Conservation (phyloP, 2,113 vertebrate genomes). For the Otus sunia region DNA sequence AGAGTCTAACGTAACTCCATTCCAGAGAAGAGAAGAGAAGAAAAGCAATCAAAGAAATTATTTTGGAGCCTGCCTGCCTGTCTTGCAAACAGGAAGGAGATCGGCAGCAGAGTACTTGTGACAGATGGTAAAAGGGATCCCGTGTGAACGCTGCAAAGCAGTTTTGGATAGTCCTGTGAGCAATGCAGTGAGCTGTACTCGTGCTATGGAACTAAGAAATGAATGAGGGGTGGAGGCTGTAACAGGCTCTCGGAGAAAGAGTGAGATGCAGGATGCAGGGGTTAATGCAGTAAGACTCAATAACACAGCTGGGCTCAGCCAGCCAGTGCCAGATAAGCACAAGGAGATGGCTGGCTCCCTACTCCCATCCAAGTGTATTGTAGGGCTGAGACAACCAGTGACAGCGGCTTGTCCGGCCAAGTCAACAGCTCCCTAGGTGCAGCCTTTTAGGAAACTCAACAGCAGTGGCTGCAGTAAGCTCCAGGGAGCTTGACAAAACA, state of each 20-base stretch:
- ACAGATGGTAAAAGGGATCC: not conserved
- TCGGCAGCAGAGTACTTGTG: not conserved
- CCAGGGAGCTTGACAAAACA: not conserved
- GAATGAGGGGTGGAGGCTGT: not conserved
- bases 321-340: not conserved
- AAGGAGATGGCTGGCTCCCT: not conserved
- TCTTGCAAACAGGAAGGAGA: not conserved
- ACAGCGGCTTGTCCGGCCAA: not conserved
- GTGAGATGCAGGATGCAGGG: not conserved
- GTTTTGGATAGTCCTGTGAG: not conserved
- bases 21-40: not conserved
- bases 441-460: not conserved
- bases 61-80: not conserved
- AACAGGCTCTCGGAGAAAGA: not conserved
- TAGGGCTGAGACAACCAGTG: rapidly evolving
- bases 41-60: not conserved
- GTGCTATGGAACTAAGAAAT: not conserved
- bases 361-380: not conserved
- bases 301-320: not conserved
- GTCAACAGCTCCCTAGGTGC: not conserved
- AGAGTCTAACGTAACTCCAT: not conserved
- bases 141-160: rapidly evolving
- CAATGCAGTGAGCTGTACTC: rapidly evolving
- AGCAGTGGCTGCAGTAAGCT: not conserved
- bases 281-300: not conserved